Evolutionary conservation across 1,140 invertebrate genomes (phyloP).

Genomic region (Drosophila repletoides): DNA sequence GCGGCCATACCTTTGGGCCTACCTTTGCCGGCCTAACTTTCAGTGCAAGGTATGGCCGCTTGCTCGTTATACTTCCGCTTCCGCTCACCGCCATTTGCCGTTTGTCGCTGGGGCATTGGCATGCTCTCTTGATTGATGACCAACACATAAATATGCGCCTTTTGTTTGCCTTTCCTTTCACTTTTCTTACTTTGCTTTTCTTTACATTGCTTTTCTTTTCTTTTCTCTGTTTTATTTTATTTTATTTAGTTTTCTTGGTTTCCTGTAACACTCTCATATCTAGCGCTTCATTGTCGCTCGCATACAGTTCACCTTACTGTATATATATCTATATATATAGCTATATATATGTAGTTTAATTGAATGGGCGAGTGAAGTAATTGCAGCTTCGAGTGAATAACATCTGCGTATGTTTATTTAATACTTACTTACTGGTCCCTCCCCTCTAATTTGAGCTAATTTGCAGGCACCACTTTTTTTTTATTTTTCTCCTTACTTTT

Average conservation of each 20-base stretch:
- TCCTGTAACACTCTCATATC: constrained; percentile 1
- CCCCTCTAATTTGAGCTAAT: constrained; percentile 70
- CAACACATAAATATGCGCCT: constrained; percentile 51
- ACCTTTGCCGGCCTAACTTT: constrained; percentile 50
- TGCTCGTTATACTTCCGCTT: constrained; percentile 56
- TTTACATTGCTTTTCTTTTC: background rate
- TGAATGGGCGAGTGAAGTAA: constrained; percentile 22
- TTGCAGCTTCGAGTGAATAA: background rate
- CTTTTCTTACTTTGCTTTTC: constrained; percentile 27
- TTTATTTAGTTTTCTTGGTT: too few species aligned
- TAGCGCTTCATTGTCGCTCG: constrained; percentile 51
- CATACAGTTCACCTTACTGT: constrained; percentile 53
- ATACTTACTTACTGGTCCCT: constrained; percentile 6
- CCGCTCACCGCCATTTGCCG: constrained; percentile 13
- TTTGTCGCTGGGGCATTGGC: constrained; percentile 34
- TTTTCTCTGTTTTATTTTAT: background rate
- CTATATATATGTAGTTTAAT: constrained; percentile 18
- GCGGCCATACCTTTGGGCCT: constrained; percentile 36
- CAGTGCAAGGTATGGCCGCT: constrained; percentile 11
- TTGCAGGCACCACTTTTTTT: constrained; percentile 58
- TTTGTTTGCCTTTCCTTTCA: constrained; percentile 33
- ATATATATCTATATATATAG: constrained; percentile 67
- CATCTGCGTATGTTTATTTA: background rate
- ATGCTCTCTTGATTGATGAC: constrained; percentile 69
- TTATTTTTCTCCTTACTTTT: background rate